Percentiles rank a stretch among this genome's conserved stretches.
Conservation (phyloP, 2,113 vertebrate genomes). For the Ondatra zibethicus region DNA sequence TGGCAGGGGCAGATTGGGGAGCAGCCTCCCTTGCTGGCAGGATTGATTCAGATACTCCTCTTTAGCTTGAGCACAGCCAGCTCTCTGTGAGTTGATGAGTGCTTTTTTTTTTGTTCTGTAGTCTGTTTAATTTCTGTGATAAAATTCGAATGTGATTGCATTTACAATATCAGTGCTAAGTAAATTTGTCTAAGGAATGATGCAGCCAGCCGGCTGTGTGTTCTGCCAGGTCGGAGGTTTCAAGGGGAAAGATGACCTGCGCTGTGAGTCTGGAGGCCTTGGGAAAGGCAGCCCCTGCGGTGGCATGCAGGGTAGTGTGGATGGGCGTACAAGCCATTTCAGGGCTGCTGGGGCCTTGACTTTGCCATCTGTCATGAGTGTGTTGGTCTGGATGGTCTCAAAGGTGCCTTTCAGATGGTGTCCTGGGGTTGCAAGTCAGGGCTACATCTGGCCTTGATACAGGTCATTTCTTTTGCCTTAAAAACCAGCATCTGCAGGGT, state of each 20-base stretch:
- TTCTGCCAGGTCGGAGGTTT: constrained; percentile 67
- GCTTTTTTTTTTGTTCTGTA: neutral
- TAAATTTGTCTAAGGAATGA: constrained; percentile 79
- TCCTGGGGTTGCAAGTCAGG: neutral
- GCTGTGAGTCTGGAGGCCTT: neutral
- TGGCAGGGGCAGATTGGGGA: neutral
- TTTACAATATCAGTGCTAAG: constrained; percentile 79
- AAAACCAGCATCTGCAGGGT: neutral
- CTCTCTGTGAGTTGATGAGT: constrained; percentile 67
- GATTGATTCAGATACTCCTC: neutral
- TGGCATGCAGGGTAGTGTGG: neutral
- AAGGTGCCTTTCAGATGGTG: neutral
- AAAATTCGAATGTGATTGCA: constrained; percentile 78
- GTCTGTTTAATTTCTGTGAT: constrained; percentile 81
- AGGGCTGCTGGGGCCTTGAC: neutral
- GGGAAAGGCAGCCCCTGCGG: neutral
- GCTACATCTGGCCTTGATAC: neutral
- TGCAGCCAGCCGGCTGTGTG: constrained; percentile 72
- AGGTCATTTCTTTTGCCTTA: neutral
- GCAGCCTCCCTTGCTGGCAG: neutral
- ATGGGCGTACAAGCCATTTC: neutral
- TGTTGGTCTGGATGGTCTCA: neutral
- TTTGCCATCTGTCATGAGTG: neutral
- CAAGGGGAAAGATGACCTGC: constrained; percentile 56
- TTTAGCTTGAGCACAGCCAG: constrained; percentile 67